Evolutionary conservation across 2,888 invertebrate species (phyloP).

Genomic region (Agrenia bidenticulata): DNA sequence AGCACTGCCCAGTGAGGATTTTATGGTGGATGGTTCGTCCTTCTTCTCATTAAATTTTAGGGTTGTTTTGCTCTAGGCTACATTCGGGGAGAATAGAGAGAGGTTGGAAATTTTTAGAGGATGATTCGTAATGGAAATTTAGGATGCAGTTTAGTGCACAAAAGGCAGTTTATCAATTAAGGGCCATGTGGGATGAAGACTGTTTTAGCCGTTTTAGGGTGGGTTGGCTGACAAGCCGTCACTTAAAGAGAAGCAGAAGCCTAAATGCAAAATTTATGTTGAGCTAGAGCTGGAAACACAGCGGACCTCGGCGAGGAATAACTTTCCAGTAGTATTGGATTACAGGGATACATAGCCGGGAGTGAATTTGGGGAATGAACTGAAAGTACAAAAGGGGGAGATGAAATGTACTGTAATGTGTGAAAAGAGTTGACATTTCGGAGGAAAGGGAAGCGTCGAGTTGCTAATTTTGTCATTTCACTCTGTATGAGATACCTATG

Average conservation of each 20-base stretch:
- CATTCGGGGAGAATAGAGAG: not conserved
- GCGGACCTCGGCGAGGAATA: not conserved
- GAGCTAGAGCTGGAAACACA: not conserved
- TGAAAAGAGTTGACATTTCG: slow-evolving; percentile 21
- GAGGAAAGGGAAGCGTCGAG: slow-evolving; percentile 9
- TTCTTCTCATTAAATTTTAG: not conserved
- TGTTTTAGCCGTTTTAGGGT: not conserved
- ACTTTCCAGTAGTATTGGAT: not conserved
- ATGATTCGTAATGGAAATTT: slow-evolving; percentile 12
- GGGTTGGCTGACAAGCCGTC: slow-evolving; percentile 10
- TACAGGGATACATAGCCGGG: not conserved
- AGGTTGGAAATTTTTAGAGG: not conserved
- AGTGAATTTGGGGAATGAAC: not conserved
- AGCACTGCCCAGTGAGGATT: slow-evolving; percentile 8
- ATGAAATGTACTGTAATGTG: slow-evolving; percentile 16
- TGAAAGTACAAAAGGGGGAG: slow-evolving; percentile 4
- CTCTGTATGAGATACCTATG: slow-evolving; percentile 16
- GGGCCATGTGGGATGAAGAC: slow-evolving; percentile 17
- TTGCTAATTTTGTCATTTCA: slow-evolving; percentile 13
- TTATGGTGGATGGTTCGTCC: slow-evolving; percentile 18
- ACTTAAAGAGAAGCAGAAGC: slow-evolving; percentile 10
- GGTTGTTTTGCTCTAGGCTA: not conserved
- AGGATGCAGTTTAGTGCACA: slow-evolving; percentile 11
- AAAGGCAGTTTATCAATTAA: slow-evolving; percentile 21
- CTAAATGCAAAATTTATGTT: slow-evolving; percentile 16